phyloP scores from a whole-genome alignment of 2,888 invertebrate species.

The Zonitis immaculata region DNA sequence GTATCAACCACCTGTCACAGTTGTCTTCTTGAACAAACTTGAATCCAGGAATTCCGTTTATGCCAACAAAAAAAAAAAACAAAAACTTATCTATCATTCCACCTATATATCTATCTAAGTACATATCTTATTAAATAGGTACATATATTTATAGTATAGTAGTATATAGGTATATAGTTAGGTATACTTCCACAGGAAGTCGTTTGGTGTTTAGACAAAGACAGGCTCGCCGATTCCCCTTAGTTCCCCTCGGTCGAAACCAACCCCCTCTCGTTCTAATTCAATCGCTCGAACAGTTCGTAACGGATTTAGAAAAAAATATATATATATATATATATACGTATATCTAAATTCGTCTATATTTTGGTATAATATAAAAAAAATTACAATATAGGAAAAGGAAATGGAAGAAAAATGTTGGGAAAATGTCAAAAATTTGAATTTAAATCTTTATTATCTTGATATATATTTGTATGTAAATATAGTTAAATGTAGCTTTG shows the following conservation, averaged over 20 bases:
- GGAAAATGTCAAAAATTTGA: too few relatives aligned
- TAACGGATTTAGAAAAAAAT: constrained; percentile 29
- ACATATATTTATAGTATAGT: neutral
- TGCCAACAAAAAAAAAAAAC: too few relatives aligned
- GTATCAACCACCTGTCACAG: neutral
- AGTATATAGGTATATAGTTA: neutral
- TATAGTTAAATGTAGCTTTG: too few relatives aligned
- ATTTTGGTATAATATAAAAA: too few relatives aligned
- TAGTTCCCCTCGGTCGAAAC: constrained; percentile 5
- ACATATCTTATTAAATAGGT: neutral
- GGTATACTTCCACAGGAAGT: constrained; percentile 22
- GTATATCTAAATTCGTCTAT: too few relatives aligned
- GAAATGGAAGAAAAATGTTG: too few relatives aligned
- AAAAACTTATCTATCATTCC: neutral
- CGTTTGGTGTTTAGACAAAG: constrained; percentile 29
- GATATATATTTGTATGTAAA: too few relatives aligned
- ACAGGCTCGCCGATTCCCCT: constrained; percentile 7
- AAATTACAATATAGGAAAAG: too few relatives aligned
- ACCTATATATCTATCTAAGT: neutral
- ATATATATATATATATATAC: too few relatives aligned
- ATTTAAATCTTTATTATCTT: too few relatives aligned
- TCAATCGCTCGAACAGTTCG: constrained; percentile 21
- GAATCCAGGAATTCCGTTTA: neutral
- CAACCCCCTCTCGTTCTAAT: constrained; percentile 19
- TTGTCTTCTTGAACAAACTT: neutral